Evolutionary conservation across 1,140 invertebrate species (phyloP).

Genomic region (Harpegnathos saltator): DNA sequence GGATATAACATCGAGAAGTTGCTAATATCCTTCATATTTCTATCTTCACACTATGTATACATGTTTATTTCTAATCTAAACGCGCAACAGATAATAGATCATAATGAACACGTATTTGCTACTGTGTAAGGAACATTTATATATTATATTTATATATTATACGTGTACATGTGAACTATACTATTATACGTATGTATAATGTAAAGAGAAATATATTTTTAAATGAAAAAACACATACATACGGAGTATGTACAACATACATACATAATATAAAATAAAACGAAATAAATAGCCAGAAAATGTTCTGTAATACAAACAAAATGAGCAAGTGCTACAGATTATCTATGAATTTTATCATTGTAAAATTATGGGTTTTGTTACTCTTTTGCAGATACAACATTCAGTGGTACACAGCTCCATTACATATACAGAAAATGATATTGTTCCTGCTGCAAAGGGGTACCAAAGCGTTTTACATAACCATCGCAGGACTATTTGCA

Average conservation of each 20-base stretch:
- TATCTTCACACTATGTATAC: neutral
- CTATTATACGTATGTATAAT: too few species aligned
- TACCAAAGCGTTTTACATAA: neutral
- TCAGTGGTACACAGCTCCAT: slow-evolving; percentile 12
- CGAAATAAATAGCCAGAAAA: neutral
- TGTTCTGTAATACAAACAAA: too few species aligned
- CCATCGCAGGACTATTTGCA: neutral
- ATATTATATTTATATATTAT: too few species aligned
- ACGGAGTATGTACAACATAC: too few species aligned
- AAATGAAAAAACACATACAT: too few species aligned
- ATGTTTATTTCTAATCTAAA: neutral
- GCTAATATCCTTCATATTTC: neutral
- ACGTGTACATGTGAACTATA: too few species aligned
- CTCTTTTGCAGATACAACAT: neutral
- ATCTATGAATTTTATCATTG: neutral
- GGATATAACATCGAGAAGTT: neutral
- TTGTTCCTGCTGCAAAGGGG: slow-evolving; percentile 4
- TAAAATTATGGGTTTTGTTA: neutral
- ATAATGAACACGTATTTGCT: neutral
- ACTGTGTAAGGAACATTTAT: neutral
- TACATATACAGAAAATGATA: slow-evolving; percentile 9
- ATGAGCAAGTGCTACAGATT: neutral
- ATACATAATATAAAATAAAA: neutral
- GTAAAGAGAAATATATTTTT: too few species aligned
- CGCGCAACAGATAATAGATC: neutral